Evolutionary conservation across 2,113 vertebrate genomes (phyloP).

Genomic region (Mohoua ochrocephala): DNA sequence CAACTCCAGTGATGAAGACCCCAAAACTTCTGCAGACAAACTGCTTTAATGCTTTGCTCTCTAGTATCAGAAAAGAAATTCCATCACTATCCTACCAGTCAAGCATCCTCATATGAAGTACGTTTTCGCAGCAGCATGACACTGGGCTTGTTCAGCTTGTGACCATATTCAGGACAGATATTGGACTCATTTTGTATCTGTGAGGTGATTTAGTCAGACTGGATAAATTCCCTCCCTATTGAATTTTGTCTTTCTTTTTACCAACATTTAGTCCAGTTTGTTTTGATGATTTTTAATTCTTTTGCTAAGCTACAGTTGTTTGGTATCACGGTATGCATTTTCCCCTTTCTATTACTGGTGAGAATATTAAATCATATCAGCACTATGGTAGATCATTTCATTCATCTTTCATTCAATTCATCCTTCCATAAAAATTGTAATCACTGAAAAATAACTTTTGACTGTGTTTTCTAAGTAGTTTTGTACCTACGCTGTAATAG

Average conservation of each 20-base stretch:
- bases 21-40: neutral
- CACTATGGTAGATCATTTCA: neutral
- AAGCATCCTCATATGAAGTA: neutral
- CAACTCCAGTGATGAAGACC: neutral
- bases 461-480: neutral
- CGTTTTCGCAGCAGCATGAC: neutral
- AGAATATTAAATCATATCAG: neutral
- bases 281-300: neutral
- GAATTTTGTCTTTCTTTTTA: neutral
- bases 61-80: neutral
- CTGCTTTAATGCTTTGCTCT: neutral
- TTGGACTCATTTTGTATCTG: neutral
- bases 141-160: neutral
- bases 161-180: neutral
- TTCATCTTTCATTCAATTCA: neutral
- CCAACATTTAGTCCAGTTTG: neutral
- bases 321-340: neutral
- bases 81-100: neutral
- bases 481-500: neutral
- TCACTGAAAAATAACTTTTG: neutral
- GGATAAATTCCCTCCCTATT: neutral
- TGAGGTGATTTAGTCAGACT: neutral
- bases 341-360: neutral
- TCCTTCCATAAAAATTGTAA: neutral
- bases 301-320: neutral